These are phyloP conservation scores for Adineta ricciae DNA, from an alignment of 2,888 invertebrate species.

Conservation along the genomic window DNA sequence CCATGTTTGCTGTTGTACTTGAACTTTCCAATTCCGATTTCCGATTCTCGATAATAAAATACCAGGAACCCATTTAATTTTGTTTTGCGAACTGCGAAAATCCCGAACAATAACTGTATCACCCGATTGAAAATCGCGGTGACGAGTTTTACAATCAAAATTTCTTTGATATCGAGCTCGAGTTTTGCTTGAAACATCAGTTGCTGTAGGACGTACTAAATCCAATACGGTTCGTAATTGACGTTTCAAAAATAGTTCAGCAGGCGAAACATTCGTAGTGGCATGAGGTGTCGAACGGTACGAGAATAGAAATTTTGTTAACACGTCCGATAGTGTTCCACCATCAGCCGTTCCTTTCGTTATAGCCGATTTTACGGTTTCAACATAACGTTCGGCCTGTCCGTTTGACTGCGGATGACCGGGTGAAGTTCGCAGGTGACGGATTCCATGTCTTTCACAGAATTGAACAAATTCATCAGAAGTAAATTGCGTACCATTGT, in stretches of 20 bases:
- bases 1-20: background rate
- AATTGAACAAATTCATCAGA: constrained; percentile 34
- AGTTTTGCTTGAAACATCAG: background rate
- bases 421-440: constrained; percentile 35
- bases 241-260: background rate
- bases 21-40: background rate
- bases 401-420: constrained; percentile 35
- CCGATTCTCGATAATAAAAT: background rate
- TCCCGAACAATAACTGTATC: background rate
- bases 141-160: background rate
- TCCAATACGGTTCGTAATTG: background rate
- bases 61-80: background rate
- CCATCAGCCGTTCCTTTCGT: constrained; percentile 29
- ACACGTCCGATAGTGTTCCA: background rate
- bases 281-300: background rate
- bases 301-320: background rate
- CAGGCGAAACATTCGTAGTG: background rate
- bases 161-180: background rate
- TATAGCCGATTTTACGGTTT: constrained; percentile 35
- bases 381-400: constrained; percentile 35
- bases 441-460: constrained; percentile 35
- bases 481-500: constrained; percentile 35
- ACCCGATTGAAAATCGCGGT: background rate
- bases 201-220: background rate
- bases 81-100: background rate